Evolutionary conservation across 2,797 vertebrate species (phyloP).

Genomic region (Lithobates pipiens): DNA sequence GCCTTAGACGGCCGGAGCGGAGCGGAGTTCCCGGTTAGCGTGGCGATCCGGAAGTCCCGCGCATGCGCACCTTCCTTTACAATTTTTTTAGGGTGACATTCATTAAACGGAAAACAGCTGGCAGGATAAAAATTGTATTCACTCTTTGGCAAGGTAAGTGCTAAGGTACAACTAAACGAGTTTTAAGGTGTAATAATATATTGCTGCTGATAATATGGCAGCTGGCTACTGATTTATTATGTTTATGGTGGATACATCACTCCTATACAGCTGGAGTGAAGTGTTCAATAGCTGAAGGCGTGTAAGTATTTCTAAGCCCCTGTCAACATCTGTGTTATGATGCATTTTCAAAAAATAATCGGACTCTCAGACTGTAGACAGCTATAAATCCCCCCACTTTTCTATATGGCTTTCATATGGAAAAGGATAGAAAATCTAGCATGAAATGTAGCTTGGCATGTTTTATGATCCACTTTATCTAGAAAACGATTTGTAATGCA

Average conservation of each 20-base stretch:
- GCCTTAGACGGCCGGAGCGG: no score
- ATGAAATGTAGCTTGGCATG: slow-evolving; percentile 45
- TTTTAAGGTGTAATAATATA: slow-evolving; percentile 39
- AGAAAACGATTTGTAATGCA: slow-evolving; percentile 51
- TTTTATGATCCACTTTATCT: slow-evolving; percentile 46
- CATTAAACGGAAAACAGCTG: neutral
- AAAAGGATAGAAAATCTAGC: slow-evolving; percentile 44
- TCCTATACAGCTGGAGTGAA: slow-evolving; percentile 4
- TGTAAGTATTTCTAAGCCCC: slow-evolving; percentile 42
- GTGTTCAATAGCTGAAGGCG: slow-evolving; percentile 35
- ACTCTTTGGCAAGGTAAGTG: neutral
- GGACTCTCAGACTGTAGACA: slow-evolving; percentile 25
- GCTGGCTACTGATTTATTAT: slow-evolving; percentile 38
- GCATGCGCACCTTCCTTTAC: no score
- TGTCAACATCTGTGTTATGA: slow-evolving; percentile 51
- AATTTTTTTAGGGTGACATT: neutral
- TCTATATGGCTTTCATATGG: slow-evolving; percentile 36
- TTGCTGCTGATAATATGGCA: slow-evolving; percentile 32
- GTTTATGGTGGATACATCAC: slow-evolving; percentile 36
- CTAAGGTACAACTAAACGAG: slow-evolving; percentile 4
- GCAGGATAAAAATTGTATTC: neutral
- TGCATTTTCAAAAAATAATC: slow-evolving; percentile 37
- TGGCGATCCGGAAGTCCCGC: no score
- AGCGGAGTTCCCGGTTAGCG: no score
- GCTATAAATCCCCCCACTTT: slow-evolving; percentile 47